Evolutionary conservation across 2,113 vertebrate genomes (phyloP).

Genomic region (Tychaedon coryphoeus): DNA sequence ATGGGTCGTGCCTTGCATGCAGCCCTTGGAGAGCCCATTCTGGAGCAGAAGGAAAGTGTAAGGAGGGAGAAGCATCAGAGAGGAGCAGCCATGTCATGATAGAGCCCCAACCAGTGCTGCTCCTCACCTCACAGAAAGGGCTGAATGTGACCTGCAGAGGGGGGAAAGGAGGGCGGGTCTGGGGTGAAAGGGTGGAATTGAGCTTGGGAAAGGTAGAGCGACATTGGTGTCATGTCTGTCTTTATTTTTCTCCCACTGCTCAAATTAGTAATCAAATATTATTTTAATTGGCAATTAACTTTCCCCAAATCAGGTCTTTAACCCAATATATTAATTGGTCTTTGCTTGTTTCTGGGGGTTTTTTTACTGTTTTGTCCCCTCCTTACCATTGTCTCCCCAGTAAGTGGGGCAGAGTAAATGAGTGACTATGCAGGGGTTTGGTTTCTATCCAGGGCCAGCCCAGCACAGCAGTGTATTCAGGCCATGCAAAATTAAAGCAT

Average conservation of each 20-base stretch:
- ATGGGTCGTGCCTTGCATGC: fast-evolving
- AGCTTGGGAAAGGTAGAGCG: background rate
- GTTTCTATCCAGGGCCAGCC: background rate
- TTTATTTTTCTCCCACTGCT: background rate
- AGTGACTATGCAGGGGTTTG: background rate
- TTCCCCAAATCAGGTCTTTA: background rate
- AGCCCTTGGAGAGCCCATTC: fast-evolving
- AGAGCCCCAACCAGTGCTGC: fast-evolving
- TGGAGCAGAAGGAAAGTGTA: background rate
- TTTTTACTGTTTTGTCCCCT: background rate
- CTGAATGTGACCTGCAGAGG: background rate
- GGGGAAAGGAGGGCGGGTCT: background rate
- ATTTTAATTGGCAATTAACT: background rate
- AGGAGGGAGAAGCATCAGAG: background rate
- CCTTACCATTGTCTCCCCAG: fast-evolving
- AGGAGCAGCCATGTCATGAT: background rate
- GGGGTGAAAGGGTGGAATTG: background rate
- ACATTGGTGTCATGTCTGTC: background rate
- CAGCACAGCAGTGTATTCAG: background rate
- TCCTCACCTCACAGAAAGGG: background rate
- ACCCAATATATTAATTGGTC: background rate
- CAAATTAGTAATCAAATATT: background rate
- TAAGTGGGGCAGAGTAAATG: background rate
- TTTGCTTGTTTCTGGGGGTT: fast-evolving
- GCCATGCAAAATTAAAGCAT: background rate